phyloP scores from a whole-genome alignment of 1,140 invertebrate species.

The Drosophila mauritiana region DNA sequence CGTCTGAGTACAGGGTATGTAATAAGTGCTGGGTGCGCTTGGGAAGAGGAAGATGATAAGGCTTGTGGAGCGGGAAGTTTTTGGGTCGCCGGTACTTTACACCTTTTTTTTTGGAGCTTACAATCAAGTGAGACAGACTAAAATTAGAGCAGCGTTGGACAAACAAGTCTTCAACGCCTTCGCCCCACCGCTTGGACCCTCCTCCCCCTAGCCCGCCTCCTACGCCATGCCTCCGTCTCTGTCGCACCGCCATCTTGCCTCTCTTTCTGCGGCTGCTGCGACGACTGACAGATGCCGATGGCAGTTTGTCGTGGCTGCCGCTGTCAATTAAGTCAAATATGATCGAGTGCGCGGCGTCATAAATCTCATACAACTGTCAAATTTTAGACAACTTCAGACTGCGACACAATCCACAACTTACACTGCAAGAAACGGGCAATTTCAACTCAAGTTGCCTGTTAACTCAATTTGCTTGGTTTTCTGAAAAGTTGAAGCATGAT shows the following conservation, averaged over 20 bases:
- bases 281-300: conserved; percentile 56
- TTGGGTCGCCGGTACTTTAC: conserved; percentile 13
- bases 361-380: conserved; percentile 82
- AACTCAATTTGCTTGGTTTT: too few relatives aligned
- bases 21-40: neutral
- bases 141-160: conserved; percentile 27
- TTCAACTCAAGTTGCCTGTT: neutral
- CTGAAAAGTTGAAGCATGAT: too few relatives aligned
- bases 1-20: neutral
- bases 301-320: conserved; percentile 79
- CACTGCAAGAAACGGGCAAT: neutral
- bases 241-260: neutral
- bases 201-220: neutral
- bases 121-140: conserved; percentile 26
- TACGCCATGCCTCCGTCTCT: neutral
- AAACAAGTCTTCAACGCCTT: conserved; percentile 17
- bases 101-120: conserved; percentile 16
- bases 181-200: neutral
- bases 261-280: conserved; percentile 11
- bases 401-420: conserved; percentile 35
- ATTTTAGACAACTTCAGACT: conserved; percentile 76
- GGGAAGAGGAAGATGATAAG: conserved; percentile 4
- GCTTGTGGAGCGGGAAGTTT: neutral
- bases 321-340: conserved; percentile 83
- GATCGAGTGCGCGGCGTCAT: conserved; percentile 79